Conservation (phyloP, 92 coral and sea anemone genomes). For the Epizoanthus fatuus region DNA sequence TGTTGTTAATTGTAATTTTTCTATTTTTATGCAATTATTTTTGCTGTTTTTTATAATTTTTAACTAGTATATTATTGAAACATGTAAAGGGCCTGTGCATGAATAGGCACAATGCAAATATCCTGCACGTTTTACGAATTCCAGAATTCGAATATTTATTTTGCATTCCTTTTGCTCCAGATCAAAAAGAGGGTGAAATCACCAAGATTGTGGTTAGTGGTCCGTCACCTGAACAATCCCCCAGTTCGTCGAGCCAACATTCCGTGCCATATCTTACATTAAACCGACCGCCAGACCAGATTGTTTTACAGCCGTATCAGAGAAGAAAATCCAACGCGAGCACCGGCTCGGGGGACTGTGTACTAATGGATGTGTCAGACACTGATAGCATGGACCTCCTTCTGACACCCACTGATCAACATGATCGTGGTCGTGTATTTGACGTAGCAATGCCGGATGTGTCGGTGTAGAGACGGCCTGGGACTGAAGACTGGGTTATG, state of each 20-base stretch:
- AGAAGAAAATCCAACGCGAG: background rate
- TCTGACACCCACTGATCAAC: slow-evolving; percentile 24
- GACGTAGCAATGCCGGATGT: slow-evolving; percentile 34
- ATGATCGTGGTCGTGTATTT: slow-evolving; percentile 2
- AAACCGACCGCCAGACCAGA: background rate
- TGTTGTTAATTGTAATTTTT: background rate
- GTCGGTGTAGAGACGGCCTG: slow-evolving; percentile 11
- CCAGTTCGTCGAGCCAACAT: background rate
- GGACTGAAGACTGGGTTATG: too few species aligned
- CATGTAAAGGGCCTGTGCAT: too few species aligned
- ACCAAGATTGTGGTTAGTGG: slow-evolving; percentile 24
- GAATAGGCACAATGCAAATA: too few species aligned
- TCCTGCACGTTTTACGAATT: background rate
- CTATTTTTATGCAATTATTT: background rate
- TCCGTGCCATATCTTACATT: slow-evolving; percentile 12
- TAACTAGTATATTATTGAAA: too few species aligned
- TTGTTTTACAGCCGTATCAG: background rate
- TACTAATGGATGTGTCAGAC: slow-evolving; percentile 81
- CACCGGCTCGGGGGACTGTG: slow-evolving; percentile 60
- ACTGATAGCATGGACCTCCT: slow-evolving; percentile 73
- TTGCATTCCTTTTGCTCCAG: background rate
- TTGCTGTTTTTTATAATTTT: too few species aligned
- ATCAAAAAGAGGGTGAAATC: slow-evolving; percentile 45
- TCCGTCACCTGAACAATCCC: background rate
- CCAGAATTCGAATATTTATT: background rate